Percentiles rank a stretch among this genome's conserved stretches.
phyloP scores from a whole-genome alignment of 2,113 vertebrate species.

The Agapornis roseicollis region DNA sequence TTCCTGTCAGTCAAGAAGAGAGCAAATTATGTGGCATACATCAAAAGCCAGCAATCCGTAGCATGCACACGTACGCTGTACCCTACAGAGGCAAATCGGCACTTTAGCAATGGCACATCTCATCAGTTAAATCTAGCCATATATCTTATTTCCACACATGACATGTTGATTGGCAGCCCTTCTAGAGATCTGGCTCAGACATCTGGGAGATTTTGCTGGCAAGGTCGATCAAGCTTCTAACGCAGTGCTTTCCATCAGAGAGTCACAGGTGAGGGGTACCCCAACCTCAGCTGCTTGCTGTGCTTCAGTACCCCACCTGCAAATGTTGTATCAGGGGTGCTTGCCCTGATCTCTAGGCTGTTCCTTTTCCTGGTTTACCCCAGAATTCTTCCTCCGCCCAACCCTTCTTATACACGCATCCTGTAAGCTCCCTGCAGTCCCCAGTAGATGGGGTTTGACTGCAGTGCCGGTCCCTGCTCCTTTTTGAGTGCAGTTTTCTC shows the following conservation, averaged over 20 bases:
- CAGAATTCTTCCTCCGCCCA: neutral
- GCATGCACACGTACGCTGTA: fast-evolving
- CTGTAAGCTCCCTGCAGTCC: neutral
- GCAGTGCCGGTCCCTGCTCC: neutral
- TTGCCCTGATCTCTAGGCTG: neutral
- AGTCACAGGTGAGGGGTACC: fast-evolving
- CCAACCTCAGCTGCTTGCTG: neutral
- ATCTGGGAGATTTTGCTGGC: neutral
- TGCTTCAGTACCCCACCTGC: neutral
- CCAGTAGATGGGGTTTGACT: neutral
- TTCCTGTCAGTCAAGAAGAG: neutral
- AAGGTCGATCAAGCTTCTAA: neutral
- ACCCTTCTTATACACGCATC: neutral
- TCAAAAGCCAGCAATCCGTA: neutral
- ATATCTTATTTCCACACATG: neutral
- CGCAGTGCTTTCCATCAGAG: neutral
- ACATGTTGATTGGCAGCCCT: neutral
- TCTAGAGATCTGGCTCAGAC: neutral
- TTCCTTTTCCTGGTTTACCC: neutral
- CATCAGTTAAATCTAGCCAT: neutral
- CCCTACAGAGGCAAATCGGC: neutral
- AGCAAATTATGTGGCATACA: neutral
- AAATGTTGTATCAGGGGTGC: fast-evolving
- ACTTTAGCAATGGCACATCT: neutral
- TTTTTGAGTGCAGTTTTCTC: neutral